Percentiles rank a stretch among this genome's conserved stretches.
Conservation (phyloP, 2,888 invertebrate species). For the Allolobophora icterica region DNA sequence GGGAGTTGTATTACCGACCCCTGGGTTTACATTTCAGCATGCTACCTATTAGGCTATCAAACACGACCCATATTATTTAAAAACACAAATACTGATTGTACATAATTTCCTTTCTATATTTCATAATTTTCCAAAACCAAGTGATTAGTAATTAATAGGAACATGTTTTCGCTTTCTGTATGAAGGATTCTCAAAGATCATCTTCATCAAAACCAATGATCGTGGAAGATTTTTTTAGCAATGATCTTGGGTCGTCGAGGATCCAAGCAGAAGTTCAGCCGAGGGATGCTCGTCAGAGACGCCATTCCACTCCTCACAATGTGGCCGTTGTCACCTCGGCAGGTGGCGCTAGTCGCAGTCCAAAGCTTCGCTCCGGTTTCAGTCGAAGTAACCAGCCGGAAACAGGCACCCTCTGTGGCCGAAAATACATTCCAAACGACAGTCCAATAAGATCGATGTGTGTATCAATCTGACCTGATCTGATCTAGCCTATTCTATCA, state of each 20-base stretch:
- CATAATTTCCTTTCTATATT: not conserved
- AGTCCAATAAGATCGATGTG: constrained; percentile 66
- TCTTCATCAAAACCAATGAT: constrained; percentile 1
- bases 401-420: not conserved
- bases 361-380: not conserved
- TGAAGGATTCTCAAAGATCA: not conserved
- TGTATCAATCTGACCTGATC: constrained; percentile 41
- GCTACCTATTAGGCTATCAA: too few species aligned
- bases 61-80: not conserved
- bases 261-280: constrained; percentile 27
- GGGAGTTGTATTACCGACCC: too few species aligned
- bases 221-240: constrained; percentile 32
- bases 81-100: not conserved
- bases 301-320: constrained; percentile 38
- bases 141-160: not conserved
- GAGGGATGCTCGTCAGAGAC: constrained; percentile 33
- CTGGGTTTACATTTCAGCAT: too few species aligned
- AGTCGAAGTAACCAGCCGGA: not conserved
- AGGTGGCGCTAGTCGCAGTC: too few species aligned
- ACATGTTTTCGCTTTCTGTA: not conserved
- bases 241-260: constrained; percentile 19
- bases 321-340: constrained; percentile 24
- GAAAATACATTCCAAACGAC: constrained; percentile 35
- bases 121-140: not conserved
- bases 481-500: not conserved